Evolutionary conservation across 2,888 invertebrate genomes (phyloP), one percentile per base, ranked within the genome.

Genomic region (Carterocephalus palaemon): DNA sequence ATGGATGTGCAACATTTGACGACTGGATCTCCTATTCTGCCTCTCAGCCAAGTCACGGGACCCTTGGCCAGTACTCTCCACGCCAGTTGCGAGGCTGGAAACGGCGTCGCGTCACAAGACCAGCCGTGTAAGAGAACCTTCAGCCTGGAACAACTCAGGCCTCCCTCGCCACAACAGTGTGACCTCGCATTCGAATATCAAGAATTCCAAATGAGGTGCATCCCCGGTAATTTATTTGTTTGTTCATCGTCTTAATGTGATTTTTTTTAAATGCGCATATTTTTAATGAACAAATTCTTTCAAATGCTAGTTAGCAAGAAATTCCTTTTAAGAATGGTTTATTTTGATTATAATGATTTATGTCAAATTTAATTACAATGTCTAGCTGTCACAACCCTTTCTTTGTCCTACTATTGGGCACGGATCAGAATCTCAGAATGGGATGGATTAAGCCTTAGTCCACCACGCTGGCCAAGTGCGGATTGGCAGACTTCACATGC

Each of bases 181-280:
- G 85, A 86, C 50, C 60, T 86, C 23, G 76, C 79, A 1, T 85
- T 69, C 43, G 85, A 86, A 51, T 74, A 73, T 53, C 74, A 70
- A 3, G 84, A 82, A 60, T 84, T 85, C 47, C 84, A 83, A 56
- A 82, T 86, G 71, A 71, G 80, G 48, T 86, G 85, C 59, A 70
- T 77, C 50, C 83, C 86, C 66, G 86, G 86, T 85, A 60, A 46
- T 47, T 38, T 3, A 9, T 20, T 5, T 10, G 15, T 17, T 15
- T n/a, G n/a, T 3, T n/a, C 12, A 1, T 20, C n/a, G 9, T 37
- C 15, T n/a, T n/a, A n/a, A n/a, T n/a, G n/a, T 6, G 15, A 8
- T 34, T 10, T 12, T 24, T 36, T 37, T 15, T 12, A 6, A 23
- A 20, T 15, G 4, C 9, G 4, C 19, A 13, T 6, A 15, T 8